A percentile compares a stretch with the other conserved stretches of the same genome.
These are phyloP conservation scores for Mythimna albipuncta DNA, from an alignment of 2,888 invertebrate genomes.

Conservation along the genomic window DNA sequence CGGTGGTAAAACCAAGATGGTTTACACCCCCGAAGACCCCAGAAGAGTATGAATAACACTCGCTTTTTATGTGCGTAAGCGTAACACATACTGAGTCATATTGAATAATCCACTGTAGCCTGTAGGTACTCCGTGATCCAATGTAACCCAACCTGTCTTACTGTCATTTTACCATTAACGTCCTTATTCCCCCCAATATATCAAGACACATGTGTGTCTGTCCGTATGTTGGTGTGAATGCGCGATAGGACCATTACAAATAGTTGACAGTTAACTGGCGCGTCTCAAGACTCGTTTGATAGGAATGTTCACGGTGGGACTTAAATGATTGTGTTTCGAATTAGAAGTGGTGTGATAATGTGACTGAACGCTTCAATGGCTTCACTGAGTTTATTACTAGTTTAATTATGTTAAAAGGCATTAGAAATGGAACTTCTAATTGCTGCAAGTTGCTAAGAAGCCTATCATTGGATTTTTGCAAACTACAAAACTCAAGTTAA, in stretches of 20 bases:
- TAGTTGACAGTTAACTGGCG: slow-evolving; percentile 71
- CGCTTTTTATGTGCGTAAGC: too few relatives aligned
- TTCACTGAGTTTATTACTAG: slow-evolving; percentile 10
- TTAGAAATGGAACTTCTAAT: background rate
- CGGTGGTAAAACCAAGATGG: too few relatives aligned
- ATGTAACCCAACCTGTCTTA: too few relatives aligned
- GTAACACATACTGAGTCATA: too few relatives aligned
- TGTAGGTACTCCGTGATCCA: too few relatives aligned
- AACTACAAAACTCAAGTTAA: too few relatives aligned
- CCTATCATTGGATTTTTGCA: background rate
- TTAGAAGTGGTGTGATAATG: slow-evolving; percentile 29
- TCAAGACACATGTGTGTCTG: slow-evolving; percentile 8
- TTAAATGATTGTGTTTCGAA: slow-evolving; percentile 28
- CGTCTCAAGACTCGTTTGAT: slow-evolving; percentile 62
- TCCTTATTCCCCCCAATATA: slow-evolving; percentile 19
- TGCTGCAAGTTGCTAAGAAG: background rate
- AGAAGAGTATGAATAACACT: too few relatives aligned
- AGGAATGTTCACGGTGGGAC: slow-evolving; percentile 54
- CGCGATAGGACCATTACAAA: slow-evolving; percentile 72
- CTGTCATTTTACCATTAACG: background rate
- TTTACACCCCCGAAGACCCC: too few relatives aligned
- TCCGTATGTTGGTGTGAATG: slow-evolving; percentile 47
- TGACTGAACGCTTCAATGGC: slow-evolving; percentile 4
- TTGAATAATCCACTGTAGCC: too few relatives aligned
- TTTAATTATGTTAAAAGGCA: background rate